Evolutionary conservation across 2,888 invertebrate species (phyloP), one percentile per base, ranked within the genome.

Genomic region (Idaea aversata): DNA sequence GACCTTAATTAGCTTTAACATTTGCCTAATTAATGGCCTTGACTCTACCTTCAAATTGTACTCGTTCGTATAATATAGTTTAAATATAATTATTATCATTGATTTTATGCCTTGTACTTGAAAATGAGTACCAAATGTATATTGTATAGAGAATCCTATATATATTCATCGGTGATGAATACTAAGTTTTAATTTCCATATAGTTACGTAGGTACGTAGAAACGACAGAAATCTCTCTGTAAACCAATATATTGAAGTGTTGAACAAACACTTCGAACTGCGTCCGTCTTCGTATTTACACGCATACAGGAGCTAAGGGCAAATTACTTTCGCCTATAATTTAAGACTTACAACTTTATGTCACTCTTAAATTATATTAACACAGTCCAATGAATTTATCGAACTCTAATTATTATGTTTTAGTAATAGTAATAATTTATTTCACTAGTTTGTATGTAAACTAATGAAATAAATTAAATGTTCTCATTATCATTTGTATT

Each of bases 41-140:
- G 47, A 7, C 47, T 47, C 10, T 4, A 47, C 47, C 47, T 47
- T 10, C 13, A 47, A 0, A 47, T 47, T 47, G 47, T 6, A 47
- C 47, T 6, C 47, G 6, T 47, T 47, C 47, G 10, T 47, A 10
- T 13, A 7, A 7, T 7, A 36, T 4, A 47, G 47, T 47, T 38
- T 13, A 47, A 47, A 47, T 63, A 62, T 15, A n/a, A n/a, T n/a
- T n/a, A n/a, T n/a, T n/a, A 16, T 62, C 25, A 60, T 58, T 63
- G 62, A 64, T 58, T 63, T 61, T 3, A 5, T 25, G 66, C 57
- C 57, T 62, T 68, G 61, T 63, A 68, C 47, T 62, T 68, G 61
- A 65, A 68, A 66, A 63, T 13, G 0, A 5, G 7, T 10, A 13
- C 47, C 13, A 47, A 47, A 47, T 47, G 47, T 10, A 13, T 47